Conservation (phyloP, 2,797 vertebrate species). For the Melanotaenia parkinsoni region DNA sequence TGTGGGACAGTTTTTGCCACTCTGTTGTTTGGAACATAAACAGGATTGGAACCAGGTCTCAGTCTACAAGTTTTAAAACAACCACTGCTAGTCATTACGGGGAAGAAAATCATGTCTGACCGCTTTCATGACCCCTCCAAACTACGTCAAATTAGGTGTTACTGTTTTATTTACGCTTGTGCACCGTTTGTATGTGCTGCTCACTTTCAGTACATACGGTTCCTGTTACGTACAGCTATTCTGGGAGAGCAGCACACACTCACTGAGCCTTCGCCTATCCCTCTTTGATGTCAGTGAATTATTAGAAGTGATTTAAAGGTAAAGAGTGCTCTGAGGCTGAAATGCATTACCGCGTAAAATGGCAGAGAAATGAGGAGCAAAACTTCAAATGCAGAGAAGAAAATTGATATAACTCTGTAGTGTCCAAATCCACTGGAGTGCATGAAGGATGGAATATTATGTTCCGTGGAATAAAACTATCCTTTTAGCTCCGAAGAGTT, state of each 20-base stretch:
- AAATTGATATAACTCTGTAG: constrained; percentile 16
- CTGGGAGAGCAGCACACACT: constrained; percentile 55
- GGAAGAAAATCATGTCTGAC: constrained; percentile 42
- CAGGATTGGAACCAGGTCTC: constrained; percentile 40
- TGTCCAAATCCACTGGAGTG: constrained; percentile 11
- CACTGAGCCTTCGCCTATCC: constrained; percentile 29
- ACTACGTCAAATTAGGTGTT: constrained; percentile 3
- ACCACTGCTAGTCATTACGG: constrained; percentile 38
- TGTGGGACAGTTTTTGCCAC: constrained; percentile 7
- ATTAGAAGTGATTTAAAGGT: constrained; percentile 45
- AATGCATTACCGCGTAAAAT: constrained; percentile 44
- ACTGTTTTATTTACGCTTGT: constrained; percentile 1
- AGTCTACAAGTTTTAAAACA: constrained; percentile 38
- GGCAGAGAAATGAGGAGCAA: constrained; percentile 10
- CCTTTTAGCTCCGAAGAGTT: constrained; percentile 17
- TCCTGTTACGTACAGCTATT: constrained; percentile 69
- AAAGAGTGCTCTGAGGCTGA: constrained; percentile 41
- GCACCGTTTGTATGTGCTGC: constrained; percentile 15
- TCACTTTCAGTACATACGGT: constrained; percentile 41
- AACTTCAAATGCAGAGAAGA: constrained; percentile 15
- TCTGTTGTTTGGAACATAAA: constrained; percentile 25
- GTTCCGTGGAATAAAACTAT: constrained; percentile 22
- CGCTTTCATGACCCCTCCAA: constrained; percentile 37
- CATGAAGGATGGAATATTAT: constrained; percentile 30
- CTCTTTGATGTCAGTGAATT: constrained; percentile 60